Conservation (phyloP, 2,113 vertebrate genomes). For the Oreotrochilus melanogaster region DNA sequence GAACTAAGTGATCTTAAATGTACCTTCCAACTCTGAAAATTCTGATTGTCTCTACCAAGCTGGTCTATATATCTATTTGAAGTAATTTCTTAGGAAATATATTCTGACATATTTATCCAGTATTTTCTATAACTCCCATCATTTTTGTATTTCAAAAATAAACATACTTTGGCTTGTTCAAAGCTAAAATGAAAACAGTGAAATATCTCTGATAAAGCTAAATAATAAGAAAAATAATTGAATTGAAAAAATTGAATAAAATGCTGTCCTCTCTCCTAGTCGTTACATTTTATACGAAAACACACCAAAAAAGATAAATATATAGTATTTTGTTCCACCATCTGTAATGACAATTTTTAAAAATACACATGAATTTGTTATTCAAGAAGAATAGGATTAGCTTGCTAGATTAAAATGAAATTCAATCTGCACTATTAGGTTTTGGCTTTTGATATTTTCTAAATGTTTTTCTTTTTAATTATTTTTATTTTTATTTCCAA, state of each 20-base stretch:
- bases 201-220: neutral
- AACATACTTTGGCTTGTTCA: neutral
- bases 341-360: neutral
- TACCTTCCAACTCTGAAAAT: no score
- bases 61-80: neutral
- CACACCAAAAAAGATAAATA: neutral
- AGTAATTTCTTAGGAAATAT: neutral
- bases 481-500: neutral
- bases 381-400: rapidly evolving
- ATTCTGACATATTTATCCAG: neutral
- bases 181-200: neutral
- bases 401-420: neutral
- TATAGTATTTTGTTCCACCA: neutral
- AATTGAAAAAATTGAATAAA: no score
- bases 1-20: no score
- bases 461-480: neutral
- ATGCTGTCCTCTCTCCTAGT: neutral
- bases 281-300: neutral
- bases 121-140: neutral
- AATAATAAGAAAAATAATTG: neutral
- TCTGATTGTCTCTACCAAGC: no score
- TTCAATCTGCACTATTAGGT: neutral
- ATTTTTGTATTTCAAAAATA: neutral
- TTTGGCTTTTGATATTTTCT: neutral
- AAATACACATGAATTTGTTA: neutral